A percentile compares a stretch with the other conserved stretches of the same genome.
phyloP scores from a whole-genome alignment of 2,113 vertebrate genomes.

The Tretioscincus oriximinensis region DNA sequence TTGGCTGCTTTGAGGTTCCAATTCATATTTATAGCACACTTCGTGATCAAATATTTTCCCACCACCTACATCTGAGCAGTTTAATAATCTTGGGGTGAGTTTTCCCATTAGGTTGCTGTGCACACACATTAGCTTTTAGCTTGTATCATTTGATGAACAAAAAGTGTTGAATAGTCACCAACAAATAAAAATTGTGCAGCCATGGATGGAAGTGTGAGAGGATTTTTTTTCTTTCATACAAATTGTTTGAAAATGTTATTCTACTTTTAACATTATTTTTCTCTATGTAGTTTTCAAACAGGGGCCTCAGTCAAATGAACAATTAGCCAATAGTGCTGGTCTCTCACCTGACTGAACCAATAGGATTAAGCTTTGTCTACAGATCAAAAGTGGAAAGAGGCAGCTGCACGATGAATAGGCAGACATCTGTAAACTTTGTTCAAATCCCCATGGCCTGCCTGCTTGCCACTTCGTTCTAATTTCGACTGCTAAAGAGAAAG shows the following conservation, averaged over 20 bases:
- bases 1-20: too few relatives aligned
- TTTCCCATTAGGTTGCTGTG: too few relatives aligned
- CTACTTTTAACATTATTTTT: background rate
- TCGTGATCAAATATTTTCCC: too few relatives aligned
- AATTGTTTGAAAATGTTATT: constrained; percentile 20
- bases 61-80: too few relatives aligned
- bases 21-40: too few relatives aligned
- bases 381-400: constrained; percentile 10
- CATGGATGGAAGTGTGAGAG: background rate
- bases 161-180: too few relatives aligned
- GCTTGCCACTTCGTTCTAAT: background rate
- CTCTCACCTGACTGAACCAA: constrained; percentile 40
- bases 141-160: too few relatives aligned
- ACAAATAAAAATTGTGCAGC: background rate
- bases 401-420: constrained; percentile 1
- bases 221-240: rapidly evolving
- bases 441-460: background rate
- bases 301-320: background rate
- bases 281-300: constrained; percentile 18
- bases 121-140: too few relatives aligned
- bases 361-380: constrained; percentile 30
- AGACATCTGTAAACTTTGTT: background rate
- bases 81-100: too few relatives aligned
- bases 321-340: background rate
- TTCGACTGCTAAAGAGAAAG: background rate